Base-by-base conservation (phyloP, 2,888 invertebrate genomes). In the Esperia sulphurella region DNA sequence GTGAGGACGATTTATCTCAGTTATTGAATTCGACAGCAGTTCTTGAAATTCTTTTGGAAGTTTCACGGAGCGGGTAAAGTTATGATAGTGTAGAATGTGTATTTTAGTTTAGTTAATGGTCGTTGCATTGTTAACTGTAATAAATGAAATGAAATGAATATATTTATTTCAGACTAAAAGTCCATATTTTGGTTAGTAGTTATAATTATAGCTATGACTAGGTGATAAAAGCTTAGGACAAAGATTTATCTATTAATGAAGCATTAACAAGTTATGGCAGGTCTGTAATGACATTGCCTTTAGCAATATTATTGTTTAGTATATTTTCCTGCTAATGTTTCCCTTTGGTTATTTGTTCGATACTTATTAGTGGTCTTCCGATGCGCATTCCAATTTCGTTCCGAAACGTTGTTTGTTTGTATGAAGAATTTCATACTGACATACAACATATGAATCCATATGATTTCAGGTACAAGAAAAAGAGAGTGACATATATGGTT, bases 361-460 rank as follows among this genome's bases (percentile, higher is more conserved):
- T 31, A 10, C 10, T 4, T 9, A 9, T 3, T 31, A 31, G 35
- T 21, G 21, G 21, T 21, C 21, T 21, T 21, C 9, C 12, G 38
- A 47, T 74, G 78, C 81, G 83, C 84, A 80, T 81, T 83, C 75
- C 79, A 71, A 72, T 61, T 78, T 73, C 75, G 61, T 44, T 46
- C 38, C 44, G 50, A 52, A 56, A 56, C 62, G 75, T 81, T 75
- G 70, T 70, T 63, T 57, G 64, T 70, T 72, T 60, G 63, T 69
- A 69, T 72, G 67, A 65, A 45, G 43, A 28, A 37, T 51, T 21
- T 71, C 70, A 59, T 69, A 71, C 68, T 69, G 66, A 71, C 68
- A 58, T 59, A 62, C 71, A 70, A 78, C 71, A 62, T 65, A 61
- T 7, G 35, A 6, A 41, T 54, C 49, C 52, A 53, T 75, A 55